Conservation (phyloP, 2,797 vertebrate species). For the Fistularia commersonii region DNA sequence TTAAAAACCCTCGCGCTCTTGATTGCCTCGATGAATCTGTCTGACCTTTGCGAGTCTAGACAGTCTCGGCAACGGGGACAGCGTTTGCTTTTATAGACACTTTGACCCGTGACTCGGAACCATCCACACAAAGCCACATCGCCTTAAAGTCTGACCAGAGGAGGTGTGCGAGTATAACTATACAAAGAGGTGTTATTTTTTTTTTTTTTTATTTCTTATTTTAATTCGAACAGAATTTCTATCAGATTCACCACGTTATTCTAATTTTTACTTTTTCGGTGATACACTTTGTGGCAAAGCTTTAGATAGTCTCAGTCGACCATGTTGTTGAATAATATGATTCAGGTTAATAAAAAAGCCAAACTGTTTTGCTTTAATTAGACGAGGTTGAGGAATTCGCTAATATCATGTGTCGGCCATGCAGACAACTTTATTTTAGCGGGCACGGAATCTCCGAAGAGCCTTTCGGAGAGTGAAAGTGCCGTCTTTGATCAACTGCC, state of each 20-base stretch:
- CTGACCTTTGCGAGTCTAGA: background rate
- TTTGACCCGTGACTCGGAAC: too few relatives aligned
- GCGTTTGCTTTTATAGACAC: too few relatives aligned
- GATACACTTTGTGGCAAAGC: too few relatives aligned
- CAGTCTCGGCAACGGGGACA: background rate
- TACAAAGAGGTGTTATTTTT: too few relatives aligned
- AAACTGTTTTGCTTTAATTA: background rate
- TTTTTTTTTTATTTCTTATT: too few relatives aligned
- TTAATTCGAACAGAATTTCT: too few relatives aligned
- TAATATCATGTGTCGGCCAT: background rate
- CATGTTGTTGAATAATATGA: background rate
- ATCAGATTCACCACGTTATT: too few relatives aligned
- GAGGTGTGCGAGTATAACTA: background rate
- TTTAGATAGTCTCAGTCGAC: too few relatives aligned
- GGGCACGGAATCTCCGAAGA: constrained; percentile 5
- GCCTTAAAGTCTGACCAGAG: background rate
- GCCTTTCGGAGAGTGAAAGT: constrained; percentile 13
- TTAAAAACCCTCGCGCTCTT: background rate
- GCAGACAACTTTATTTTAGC: constrained; percentile 1
- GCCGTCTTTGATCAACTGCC: constrained; percentile 31
- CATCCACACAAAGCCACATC: background rate
- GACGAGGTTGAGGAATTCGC: background rate
- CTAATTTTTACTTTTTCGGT: too few relatives aligned
- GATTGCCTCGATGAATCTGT: background rate
- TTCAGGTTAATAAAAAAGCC: constrained; percentile 1